These are phyloP conservation scores for Plebejus argus DNA, from an alignment of 2,888 invertebrate species.

Conservation along the genomic window DNA sequence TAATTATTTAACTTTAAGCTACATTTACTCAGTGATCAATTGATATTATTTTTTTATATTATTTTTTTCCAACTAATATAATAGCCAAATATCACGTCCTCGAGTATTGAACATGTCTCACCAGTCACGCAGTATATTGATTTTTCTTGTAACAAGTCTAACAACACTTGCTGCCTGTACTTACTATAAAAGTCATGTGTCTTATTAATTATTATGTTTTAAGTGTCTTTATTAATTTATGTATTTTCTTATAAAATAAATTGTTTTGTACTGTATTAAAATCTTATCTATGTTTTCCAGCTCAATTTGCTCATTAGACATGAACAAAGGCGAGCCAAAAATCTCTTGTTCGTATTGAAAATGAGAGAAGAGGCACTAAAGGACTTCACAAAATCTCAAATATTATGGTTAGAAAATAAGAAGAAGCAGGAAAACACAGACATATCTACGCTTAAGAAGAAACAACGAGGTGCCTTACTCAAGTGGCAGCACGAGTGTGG, in stretches of 20 bases:
- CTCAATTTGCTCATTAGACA: conserved; percentile 76
- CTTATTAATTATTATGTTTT: background rate
- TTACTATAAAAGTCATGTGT: background rate
- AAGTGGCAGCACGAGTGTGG: conserved; percentile 85
- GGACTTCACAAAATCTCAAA: conserved; percentile 75
- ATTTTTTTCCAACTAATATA: too few species aligned
- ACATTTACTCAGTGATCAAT: too few species aligned
- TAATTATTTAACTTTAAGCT: too few species aligned
- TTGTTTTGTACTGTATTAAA: conserved; percentile 2
- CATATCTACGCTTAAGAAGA: conserved; percentile 81
- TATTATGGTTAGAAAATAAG: conserved; percentile 73
- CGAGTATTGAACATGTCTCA: too few species aligned
- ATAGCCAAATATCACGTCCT: too few species aligned
- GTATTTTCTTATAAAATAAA: background rate
- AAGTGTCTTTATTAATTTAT: too few species aligned
- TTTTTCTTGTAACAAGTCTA: conserved; percentile 5
- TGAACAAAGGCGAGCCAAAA: conserved; percentile 75
- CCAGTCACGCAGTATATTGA: too few species aligned
- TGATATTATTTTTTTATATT: too few species aligned
- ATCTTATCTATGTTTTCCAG: conserved; percentile 50
- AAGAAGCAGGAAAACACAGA: conserved; percentile 72
- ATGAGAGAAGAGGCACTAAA: conserved; percentile 75
- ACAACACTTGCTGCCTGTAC: background rate
- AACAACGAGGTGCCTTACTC: conserved; percentile 83
- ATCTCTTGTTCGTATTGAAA: conserved; percentile 70